Conservation (phyloP, 2,888 invertebrate genomes). For the Rhabditoides inermis region DNA sequence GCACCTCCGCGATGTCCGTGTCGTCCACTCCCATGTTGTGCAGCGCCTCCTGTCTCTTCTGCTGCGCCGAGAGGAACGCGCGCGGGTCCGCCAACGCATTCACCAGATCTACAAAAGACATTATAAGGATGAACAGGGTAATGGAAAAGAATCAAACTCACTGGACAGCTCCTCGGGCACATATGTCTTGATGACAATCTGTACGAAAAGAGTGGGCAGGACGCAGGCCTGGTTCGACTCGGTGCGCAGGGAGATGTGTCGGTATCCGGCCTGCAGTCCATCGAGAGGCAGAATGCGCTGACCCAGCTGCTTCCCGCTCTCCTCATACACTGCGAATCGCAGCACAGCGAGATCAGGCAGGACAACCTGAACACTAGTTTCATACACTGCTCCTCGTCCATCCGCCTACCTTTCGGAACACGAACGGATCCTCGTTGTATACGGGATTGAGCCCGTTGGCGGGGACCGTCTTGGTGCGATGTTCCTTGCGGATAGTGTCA, state of each 20-base stretch:
- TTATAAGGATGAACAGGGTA: too few relatives aligned
- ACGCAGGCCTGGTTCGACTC: constrained; percentile 88
- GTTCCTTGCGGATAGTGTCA: constrained; percentile 95
- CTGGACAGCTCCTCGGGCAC: constrained; percentile 89
- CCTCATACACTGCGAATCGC: constrained; percentile 95
- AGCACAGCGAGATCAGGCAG: constrained; percentile 92
- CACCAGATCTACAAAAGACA: constrained; percentile 84
- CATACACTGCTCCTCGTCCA: background rate
- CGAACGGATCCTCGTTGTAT: constrained; percentile 94
- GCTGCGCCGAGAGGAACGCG: constrained; percentile 75
- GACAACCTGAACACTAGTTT: constrained; percentile 67
- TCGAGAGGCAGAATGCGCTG: constrained; percentile 94
- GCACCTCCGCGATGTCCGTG: constrained; percentile 43
- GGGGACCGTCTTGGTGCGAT: constrained; percentile 87
- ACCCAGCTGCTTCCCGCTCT: constrained; percentile 87
- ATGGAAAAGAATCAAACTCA: constrained; percentile 53
- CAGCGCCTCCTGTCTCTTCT: constrained; percentile 46
- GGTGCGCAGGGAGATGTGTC: constrained; percentile 91
- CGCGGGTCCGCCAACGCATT: constrained; percentile 90
- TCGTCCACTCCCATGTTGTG: constrained; percentile 51
- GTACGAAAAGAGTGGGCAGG: constrained; percentile 89
- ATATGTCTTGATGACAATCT: constrained; percentile 97
- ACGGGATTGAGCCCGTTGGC: constrained; percentile 96
- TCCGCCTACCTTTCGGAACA: constrained; percentile 74
- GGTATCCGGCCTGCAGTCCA: constrained; percentile 70